Base-by-base conservation (phyloP, 2,888 invertebrate genomes). In the Lasioglossum pauxillum region DNA sequence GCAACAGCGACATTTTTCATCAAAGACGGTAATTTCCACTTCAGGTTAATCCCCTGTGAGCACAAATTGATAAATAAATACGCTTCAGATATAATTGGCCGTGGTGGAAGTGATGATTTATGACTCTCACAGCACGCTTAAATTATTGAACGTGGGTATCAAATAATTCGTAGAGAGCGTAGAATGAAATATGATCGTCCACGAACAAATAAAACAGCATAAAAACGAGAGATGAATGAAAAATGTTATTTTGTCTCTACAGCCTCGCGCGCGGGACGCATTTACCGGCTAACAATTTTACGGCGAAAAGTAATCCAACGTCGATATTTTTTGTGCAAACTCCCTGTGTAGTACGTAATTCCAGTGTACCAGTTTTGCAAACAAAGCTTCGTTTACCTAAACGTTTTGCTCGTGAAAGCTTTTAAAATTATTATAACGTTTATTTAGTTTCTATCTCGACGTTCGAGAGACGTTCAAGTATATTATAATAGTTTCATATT, bases 281-380 rank as follows among this genome's bases (percentile, higher is more conserved):
- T 57, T 44, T 38, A 49, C 23, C 8, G 10, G 27, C 44, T 35
- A 31, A 73, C 38, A n/a, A 27, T 53, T 73, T 41, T 31, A 31
- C 27, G 27, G 38, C 46, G 46, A 73, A 38, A 41, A 73, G 41
- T 49, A 82, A 82, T 60, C 38, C 14, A 16, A 38, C 8, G 41
- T 71, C 41, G 23, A 41, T 60, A 31, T 82, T 73, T 73, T 35
- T 73, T 41, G 41, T 31, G 23, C 60, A 31, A 82, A 67, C 38
- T 35, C 23, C 38, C 27, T 64, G 46, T 1, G 46, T 46, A 16
- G 46, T 46, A 46, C 46, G 49, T 35, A 31, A 44, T 44, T 35
- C 4, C 46, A 12, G 31, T n/a, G n/a, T 23, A n/a, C 57, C 38
- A 12, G 12, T 38, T 69, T 41, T 38, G n/a, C 23, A n/a, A 69